Conservation (phyloP, 2,797 vertebrate genomes). For the Rachycentron canadum region DNA sequence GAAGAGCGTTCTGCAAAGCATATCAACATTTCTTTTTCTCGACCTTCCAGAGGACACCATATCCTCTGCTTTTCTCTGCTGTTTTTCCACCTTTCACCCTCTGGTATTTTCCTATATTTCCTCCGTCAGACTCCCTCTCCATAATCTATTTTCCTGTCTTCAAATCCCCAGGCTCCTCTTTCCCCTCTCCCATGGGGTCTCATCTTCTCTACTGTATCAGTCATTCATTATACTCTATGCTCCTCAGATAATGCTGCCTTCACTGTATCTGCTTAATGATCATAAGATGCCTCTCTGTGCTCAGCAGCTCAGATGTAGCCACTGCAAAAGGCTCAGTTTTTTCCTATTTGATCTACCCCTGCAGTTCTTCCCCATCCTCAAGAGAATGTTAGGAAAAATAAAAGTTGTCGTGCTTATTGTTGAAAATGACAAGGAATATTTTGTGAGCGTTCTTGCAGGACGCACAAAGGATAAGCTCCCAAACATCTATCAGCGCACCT, state of each 20-base stretch:
- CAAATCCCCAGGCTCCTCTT: slow-evolving; percentile 44
- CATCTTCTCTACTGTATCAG: slow-evolving; percentile 64
- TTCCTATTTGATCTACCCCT: background rate
- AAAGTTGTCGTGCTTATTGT: slow-evolving; percentile 20
- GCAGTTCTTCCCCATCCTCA: background rate
- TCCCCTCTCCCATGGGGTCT: slow-evolving; percentile 66
- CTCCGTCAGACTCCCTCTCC: slow-evolving; percentile 37
- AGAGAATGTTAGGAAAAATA: slow-evolving; percentile 9
- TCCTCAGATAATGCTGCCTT: slow-evolving; percentile 45
- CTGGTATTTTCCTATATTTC: slow-evolving; percentile 70
- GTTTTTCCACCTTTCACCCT: slow-evolving; percentile 66
- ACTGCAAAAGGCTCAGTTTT: background rate
- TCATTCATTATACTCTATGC: slow-evolving; percentile 54
- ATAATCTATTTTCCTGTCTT: slow-evolving; percentile 76
- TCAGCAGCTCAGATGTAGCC: slow-evolving; percentile 33
- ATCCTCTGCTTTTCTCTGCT: slow-evolving; percentile 50
- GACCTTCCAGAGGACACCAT: slow-evolving; percentile 63
- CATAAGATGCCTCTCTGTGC: slow-evolving; percentile 14
- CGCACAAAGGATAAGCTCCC: slow-evolving; percentile 24
- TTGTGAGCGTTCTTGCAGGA: slow-evolving; percentile 29
- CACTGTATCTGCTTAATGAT: slow-evolving; percentile 54
- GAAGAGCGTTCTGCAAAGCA: slow-evolving; percentile 70
- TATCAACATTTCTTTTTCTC: slow-evolving; percentile 62
- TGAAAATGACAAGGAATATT: slow-evolving; percentile 31
- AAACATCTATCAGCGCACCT: slow-evolving; percentile 36